A percentile compares a stretch with the other conserved stretches of the same genome.
Conservation (phyloP, 2,888 invertebrate genomes). For the Diloba caeruleocephala region DNA sequence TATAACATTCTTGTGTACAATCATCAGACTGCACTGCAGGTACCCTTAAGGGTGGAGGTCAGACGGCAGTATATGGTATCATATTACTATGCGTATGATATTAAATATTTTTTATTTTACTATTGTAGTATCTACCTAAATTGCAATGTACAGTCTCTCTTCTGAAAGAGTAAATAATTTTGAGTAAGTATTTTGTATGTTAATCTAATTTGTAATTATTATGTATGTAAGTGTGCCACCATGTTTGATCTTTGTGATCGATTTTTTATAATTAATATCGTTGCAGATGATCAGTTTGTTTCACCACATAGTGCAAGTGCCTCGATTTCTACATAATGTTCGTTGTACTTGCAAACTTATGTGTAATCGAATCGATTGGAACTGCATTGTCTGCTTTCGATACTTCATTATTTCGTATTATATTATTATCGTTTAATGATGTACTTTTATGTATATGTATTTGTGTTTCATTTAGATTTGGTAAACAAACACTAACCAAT, state of each 20-base stretch:
- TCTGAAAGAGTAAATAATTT: no score
- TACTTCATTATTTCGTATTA: neutral
- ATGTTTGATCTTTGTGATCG: neutral
- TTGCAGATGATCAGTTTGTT: constrained; percentile 35
- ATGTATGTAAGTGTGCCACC: neutral
- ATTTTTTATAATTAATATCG: no score
- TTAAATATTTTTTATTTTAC: no score
- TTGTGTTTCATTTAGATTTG: no score
- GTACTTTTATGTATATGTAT: neutral
- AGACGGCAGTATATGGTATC: no score
- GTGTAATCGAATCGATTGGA: constrained; percentile 53
- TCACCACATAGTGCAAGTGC: constrained; percentile 60
- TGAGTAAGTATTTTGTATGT: neutral
- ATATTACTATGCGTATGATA: no score
- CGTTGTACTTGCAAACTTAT: constrained; percentile 60
- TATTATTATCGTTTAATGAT: constrained; percentile 12
- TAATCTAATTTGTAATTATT: neutral
- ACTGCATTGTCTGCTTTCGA: constrained; percentile 28
- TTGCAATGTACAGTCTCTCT: no score
- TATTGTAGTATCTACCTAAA: no score
- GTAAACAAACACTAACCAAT: no score
- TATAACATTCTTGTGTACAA: no score
- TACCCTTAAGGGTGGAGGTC: no score
- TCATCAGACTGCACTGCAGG: no score
- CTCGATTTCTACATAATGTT: constrained; percentile 42